Percentiles rank a stretch among this genome's conserved stretches.
Conservation (phyloP, 2,888 invertebrate species). For the Tiliacea aurago region DNA sequence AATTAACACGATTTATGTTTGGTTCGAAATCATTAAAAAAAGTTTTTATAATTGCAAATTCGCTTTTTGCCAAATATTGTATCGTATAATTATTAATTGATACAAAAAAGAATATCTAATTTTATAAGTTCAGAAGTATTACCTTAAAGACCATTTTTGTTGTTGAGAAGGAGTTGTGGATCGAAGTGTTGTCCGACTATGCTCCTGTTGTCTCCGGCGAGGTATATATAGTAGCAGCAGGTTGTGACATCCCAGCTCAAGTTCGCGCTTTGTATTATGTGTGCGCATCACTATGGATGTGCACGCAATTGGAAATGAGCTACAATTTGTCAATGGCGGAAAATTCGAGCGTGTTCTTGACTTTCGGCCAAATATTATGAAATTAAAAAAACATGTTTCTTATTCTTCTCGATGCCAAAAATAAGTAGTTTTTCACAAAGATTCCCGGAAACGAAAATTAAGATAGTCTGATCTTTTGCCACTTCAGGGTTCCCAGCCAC, state of each 20-base stretch:
- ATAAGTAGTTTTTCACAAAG: neutral
- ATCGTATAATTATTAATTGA: neutral
- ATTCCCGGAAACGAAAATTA: too few relatives aligned
- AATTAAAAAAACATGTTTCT: constrained; percentile 60
- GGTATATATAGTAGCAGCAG: constrained; percentile 83
- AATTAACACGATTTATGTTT: neutral
- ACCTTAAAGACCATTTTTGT: constrained; percentile 88
- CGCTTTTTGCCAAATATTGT: neutral
- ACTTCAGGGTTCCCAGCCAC: neutral
- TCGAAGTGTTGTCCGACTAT: constrained; percentile 84
- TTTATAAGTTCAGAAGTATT: constrained; percentile 58
- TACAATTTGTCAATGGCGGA: constrained; percentile 87
- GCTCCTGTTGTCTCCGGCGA: constrained; percentile 76
- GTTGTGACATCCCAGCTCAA: constrained; percentile 85
- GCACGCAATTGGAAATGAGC: constrained; percentile 88
- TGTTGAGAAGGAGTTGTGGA: constrained; percentile 76
- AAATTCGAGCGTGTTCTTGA: constrained; percentile 85
- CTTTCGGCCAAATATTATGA: constrained; percentile 85
- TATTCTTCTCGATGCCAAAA: neutral
- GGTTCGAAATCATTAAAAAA: neutral
- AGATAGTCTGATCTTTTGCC: neutral
- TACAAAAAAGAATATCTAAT: neutral
- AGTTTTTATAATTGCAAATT: neutral
- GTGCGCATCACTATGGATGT: constrained; percentile 85
- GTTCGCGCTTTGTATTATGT: constrained; percentile 86